Evolutionary conservation across 92 coral and sea anemone species (phyloP).

Genomic region (Blastomussa wellsi): DNA sequence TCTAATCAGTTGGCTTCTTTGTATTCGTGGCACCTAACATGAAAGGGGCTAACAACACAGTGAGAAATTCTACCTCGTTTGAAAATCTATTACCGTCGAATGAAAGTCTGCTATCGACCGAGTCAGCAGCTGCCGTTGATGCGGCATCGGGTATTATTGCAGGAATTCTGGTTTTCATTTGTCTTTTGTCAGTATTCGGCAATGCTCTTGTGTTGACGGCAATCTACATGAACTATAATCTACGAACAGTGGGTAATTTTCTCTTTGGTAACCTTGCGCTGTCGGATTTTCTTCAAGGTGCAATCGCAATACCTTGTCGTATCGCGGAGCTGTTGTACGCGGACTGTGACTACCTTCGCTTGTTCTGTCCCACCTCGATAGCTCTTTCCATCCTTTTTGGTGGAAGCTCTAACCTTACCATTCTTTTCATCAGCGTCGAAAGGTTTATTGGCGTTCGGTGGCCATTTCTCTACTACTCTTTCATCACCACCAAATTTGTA

Average conservation of each 20-base stretch:
- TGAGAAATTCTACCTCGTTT: background rate
- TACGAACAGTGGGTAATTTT: slow-evolving; percentile 68
- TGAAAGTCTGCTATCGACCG: background rate
- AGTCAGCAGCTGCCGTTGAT: background rate
- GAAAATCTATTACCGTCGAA: background rate
- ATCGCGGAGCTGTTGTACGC: slow-evolving; percentile 45
- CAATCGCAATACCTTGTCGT: slow-evolving; percentile 69
- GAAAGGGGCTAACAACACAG: background rate
- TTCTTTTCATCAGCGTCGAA: slow-evolving; percentile 74
- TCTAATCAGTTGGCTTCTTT: background rate
- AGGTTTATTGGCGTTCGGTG: slow-evolving; percentile 69
- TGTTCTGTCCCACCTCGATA: slow-evolving; percentile 51
- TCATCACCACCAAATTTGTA: slow-evolving; percentile 45
- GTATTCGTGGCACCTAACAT: background rate
- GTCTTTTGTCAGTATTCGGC: slow-evolving; percentile 59
- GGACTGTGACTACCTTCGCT: slow-evolving; percentile 16
- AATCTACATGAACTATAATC: slow-evolving; percentile 43
- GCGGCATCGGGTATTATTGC: slow-evolving; percentile 38
- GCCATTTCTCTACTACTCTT: slow-evolving; percentile 67
- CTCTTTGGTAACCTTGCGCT: slow-evolving; percentile 72
- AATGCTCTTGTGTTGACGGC: slow-evolving; percentile 70
- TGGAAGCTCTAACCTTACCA: slow-evolving; percentile 71
- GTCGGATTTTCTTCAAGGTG: slow-evolving; percentile 74
- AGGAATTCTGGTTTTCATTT: slow-evolving; percentile 40
- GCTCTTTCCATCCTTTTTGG: slow-evolving; percentile 69